Evolutionary conservation across 2,888 invertebrate species (phyloP).

Genomic region (Branchipolynoe longqiensis): DNA sequence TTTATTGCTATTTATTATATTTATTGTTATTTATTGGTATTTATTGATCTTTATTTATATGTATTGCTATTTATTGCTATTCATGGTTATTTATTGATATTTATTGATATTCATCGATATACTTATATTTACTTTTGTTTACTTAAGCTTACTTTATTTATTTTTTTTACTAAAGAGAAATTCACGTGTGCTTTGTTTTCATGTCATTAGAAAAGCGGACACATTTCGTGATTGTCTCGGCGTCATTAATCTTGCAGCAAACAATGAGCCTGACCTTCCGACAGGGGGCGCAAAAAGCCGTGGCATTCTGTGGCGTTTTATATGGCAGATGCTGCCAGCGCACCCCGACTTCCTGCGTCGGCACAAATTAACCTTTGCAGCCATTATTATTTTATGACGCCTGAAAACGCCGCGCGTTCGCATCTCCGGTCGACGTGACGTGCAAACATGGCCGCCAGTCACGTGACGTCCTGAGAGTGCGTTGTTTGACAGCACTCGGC

Average conservation of each 20-base stretch:
- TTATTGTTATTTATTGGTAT: too few relatives aligned
- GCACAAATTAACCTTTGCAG: slow-evolving; percentile 32
- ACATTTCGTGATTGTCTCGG: slow-evolving; percentile 17
- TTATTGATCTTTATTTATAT: too few relatives aligned
- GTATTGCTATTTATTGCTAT: too few relatives aligned
- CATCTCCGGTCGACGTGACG: background rate
- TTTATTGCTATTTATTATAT: too few relatives aligned
- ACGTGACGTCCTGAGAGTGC: slow-evolving; percentile 21
- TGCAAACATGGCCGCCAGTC: background rate
- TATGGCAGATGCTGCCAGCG: slow-evolving; percentile 43
- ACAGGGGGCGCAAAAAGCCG: background rate
- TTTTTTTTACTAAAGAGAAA: too few relatives aligned
- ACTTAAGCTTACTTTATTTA: too few relatives aligned
- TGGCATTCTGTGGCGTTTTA: slow-evolving; percentile 31
- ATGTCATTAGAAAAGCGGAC: background rate
- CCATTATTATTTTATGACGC: slow-evolving; percentile 39
- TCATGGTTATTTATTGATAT: too few relatives aligned
- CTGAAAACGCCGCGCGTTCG: slow-evolving; percentile 25
- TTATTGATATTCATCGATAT: too few relatives aligned
- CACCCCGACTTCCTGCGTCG: slow-evolving; percentile 12
- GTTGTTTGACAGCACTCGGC: slow-evolving; percentile 29
- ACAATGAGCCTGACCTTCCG: slow-evolving; percentile 36
- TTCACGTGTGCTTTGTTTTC: too few relatives aligned
- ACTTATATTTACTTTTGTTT: too few relatives aligned
- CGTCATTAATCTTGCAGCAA: slow-evolving; percentile 32